phyloP scores from a whole-genome alignment of 2,797 vertebrate species.

The Pseudochaenichthys georgianus region DNA sequence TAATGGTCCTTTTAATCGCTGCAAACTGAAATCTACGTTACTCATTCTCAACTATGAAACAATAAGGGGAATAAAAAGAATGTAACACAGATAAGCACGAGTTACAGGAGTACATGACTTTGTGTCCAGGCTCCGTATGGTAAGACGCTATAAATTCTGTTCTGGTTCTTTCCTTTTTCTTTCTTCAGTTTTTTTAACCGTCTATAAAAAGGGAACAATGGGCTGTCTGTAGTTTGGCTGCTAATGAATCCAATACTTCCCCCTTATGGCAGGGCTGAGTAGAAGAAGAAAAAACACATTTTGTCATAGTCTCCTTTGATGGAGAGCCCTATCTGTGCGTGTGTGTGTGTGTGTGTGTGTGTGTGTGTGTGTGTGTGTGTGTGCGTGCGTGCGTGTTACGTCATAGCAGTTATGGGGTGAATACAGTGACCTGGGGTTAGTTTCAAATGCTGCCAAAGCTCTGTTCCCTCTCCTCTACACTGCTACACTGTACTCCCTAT shows the following conservation, averaged over 20 bases:
- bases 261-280: slow-evolving; percentile 46
- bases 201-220: slow-evolving; percentile 60
- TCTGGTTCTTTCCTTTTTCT: slow-evolving; percentile 34
- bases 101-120: neutral
- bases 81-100: neutral
- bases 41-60: neutral
- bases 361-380: slow-evolving; percentile 6
- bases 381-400: slow-evolving; percentile 26
- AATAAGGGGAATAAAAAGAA: neutral
- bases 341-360: neutral
- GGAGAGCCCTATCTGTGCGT: slow-evolving; percentile 34
- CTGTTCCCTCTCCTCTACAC: slow-evolving; percentile 18
- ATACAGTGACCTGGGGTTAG: slow-evolving; percentile 26
- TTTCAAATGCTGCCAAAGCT: slow-evolving; percentile 46
- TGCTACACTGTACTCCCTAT: neutral
- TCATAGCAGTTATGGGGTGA: slow-evolving; percentile 41
- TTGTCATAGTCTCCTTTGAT: slow-evolving; percentile 55
- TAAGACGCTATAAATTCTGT: slow-evolving; percentile 53
- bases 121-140: slow-evolving; percentile 38
- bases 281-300: slow-evolving; percentile 37
- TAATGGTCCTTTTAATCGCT: neutral
- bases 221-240: slow-evolving; percentile 53
- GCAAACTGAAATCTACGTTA: slow-evolving; percentile 1
- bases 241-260: slow-evolving; percentile 61
- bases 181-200: neutral